Base-by-base conservation (phyloP, 2,888 invertebrate species). In the Cheiracanthium punctorium region DNA sequence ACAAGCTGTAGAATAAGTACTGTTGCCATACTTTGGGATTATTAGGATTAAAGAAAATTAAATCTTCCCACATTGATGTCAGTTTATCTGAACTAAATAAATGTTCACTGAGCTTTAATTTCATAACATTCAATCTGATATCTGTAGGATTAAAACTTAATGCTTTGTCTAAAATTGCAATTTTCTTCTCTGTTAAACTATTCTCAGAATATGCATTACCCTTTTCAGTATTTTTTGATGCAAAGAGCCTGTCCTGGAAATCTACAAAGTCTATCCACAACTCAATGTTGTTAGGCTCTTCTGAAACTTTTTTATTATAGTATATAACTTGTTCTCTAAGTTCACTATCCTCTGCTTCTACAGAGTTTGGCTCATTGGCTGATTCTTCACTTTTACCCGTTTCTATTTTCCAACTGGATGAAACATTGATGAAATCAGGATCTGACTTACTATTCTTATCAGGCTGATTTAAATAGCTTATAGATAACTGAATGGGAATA, bases 211-310 rank as follows among this genome's bases (percentile, higher is more conserved):
- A 37, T 5, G 43, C 33, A 17, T 48, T 24, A 30, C 29, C 8
- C 14, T 20, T 33, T 12, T 33, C 24, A 64, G 64, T 8, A 20
- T n/a, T 24, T 28, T 64, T 17, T 4, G 70, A 24, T 12, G 29
- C 17, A n/a, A 71, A 76, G 4, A 90, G 30, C 29, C 90, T 89
- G 80, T 92, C 92, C 89, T 92, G 92, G 88, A 92, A 92, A n/a
- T 90, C 89, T 2, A 92, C 90, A 90, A 92, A 92, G 33, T 92
- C 91, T 10, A 92, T 84, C 93, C 92, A 92, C 30, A 91, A 82
- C 33, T 90, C 79, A 10, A 91, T 89, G 89, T 92, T 90, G 17
- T 88, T 73, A 20, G 92, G 92, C 41, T 91, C 89, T 33, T 91
- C 91, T 64, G 91, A 88, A 12, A 92, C 88, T 58, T 89, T 86